Base-by-base conservation (phyloP, 2,113 vertebrate species). In the Bothrops jararaca region DNA sequence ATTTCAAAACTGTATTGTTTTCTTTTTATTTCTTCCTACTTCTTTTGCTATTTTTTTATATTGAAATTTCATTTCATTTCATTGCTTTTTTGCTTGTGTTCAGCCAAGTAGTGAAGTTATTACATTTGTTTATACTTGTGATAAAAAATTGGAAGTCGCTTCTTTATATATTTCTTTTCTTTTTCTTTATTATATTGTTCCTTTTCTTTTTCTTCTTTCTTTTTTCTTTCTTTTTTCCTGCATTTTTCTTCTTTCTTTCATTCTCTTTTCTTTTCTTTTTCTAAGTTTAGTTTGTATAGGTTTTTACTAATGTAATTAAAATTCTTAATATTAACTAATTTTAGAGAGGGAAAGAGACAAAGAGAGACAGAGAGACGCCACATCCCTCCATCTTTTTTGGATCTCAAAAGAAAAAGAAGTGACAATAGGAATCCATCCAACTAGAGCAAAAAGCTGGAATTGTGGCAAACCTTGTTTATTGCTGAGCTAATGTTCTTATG, bases 401-500 rank as follows among this genome's bases (percentile, higher is more conserved):
- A 52, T 52, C n/a, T 34, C 23, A 64, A 88, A 39, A 42, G 12
- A 39, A 39, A 1, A 39, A 86, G 53, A 69, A 18, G 13, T n/a
- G 23, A 86, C 4, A 86, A 34, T 22, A 86, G 85, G 80, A 52
- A 60, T 53, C 42, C 86, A 90, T n/a, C 5, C 92, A 57, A 93
- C 10, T 23, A 57, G 6, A 34, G 1, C 4, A 64, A 1, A 11
- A 26, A 0, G 2, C 18, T 50, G 10, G n/a, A 7, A 11, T 29
- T 85, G 53, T 12, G 9, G 58, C 23, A 88, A 91, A 26, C 0
- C 69, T 91, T 92, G 54, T 9, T 90, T 94, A 90, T 89, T 12
- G 0, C 26, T 26, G 1, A 90, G 3, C 90, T 96, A 93, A 92
- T 13, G 80, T 24, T 92, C n/a, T 54, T 92, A 85, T 93, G 91